Base-by-base conservation (phyloP, 1,140 invertebrate species). In the Cyclargus thomasi region DNA sequence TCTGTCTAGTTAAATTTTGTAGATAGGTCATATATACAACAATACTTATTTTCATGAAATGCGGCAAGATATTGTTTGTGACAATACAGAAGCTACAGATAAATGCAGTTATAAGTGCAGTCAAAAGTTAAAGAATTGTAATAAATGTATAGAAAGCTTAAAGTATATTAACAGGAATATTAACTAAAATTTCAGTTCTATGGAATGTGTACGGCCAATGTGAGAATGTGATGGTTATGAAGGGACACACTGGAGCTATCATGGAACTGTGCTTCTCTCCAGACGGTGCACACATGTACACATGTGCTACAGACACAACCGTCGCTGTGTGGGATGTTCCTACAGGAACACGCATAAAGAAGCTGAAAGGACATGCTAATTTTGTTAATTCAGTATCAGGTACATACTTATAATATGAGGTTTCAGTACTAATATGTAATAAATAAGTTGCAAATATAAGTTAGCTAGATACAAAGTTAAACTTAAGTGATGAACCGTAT, bases 201-300 rank as follows among this genome's bases (percentile, higher is more conserved):
- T 99, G 99, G 99, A 98, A 96, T 89, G 97, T 98, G 2, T 99
- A 98, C 89, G 98, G 97, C 4, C 98, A 99, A 82, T 99, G 98
- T 92, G 98, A 99, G 79, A 99, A 99, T 89, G 95, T 99, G 72
- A 96, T 96, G 74, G 94, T 96, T 8, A 93, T 99, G 92, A 94
- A 94, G 63, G 98, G 98, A 0, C 99, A 99, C 86, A 97, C 95
- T 17, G 99, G 99, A n/a, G 97, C 98, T 11, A 93, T 99, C 5
- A 96, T 98, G 93, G 98, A 99, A 88, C 87, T 99, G 0, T 96
- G 98, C 76, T 99, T 99, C 82, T 97, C 95, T n/a, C 95, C 97
- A 0, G 98, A 99, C 91, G 97, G 98, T 22, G 94, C 94, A 18
- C 93, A 95, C 68, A 90, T 99, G n/a, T 97, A 97, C 81, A 97